A percentile compares a stretch with the other conserved stretches of the same genome.
These are phyloP conservation scores for Myrmecobius fasciatus DNA, from an alignment of 2,113 vertebrate species.

Conservation along the genomic window DNA sequence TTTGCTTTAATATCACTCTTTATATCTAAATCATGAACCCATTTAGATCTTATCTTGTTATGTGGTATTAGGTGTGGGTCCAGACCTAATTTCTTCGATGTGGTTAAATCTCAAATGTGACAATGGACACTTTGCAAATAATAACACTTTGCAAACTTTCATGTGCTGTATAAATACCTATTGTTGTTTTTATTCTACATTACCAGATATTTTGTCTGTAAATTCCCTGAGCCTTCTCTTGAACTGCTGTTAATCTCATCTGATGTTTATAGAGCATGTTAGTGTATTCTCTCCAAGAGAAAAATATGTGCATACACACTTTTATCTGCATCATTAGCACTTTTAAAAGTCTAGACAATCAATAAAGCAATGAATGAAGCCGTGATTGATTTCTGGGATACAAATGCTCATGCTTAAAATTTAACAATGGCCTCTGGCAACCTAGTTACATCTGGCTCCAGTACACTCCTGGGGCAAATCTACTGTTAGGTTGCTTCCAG, in stretches of 20 bases:
- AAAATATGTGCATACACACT: neutral
- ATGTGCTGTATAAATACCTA: neutral
- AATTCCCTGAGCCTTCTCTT: neutral
- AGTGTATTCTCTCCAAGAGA: neutral
- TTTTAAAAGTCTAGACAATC: neutral
- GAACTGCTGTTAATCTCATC: neutral
- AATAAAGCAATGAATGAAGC: neutral
- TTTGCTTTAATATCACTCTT: no score
- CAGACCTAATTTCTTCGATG: no score
- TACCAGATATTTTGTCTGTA: neutral
- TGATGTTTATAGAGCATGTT: neutral
- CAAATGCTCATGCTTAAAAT: neutral
- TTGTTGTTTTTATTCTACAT: neutral
- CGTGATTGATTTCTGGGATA: neutral
- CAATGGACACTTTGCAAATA: no score
- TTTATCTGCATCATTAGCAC: neutral
- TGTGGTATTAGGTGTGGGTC: no score
- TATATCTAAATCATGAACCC: no score
- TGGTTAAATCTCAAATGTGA: neutral
- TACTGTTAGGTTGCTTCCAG: neutral
- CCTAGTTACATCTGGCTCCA: neutral
- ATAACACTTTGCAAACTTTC: neutral
- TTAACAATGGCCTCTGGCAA: neutral
- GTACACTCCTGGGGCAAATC: neutral
- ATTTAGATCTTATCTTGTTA: no score